Percentiles rank a stretch among this genome's conserved stretches.
Evolutionary conservation across 2,888 invertebrate species (phyloP).

Genomic region (Laothoe populi): DNA sequence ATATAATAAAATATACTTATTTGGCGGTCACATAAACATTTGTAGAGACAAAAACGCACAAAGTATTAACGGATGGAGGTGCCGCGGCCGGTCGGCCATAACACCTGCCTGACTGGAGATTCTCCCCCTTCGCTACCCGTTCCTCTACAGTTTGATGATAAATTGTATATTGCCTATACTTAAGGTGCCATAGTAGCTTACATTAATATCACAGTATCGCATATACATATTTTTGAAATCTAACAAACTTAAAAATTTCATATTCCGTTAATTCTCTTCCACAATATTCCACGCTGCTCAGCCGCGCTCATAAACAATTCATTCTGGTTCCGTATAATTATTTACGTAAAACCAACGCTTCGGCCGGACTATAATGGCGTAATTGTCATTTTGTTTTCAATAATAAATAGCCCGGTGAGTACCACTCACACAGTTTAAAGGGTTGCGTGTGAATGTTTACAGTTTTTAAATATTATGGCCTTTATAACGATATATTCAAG

Average conservation of each 20-base stretch:
- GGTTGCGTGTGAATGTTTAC: conserved; percentile 42
- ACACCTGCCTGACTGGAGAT: too few relatives aligned
- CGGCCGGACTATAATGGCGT: conserved; percentile 50
- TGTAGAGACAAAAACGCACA: too few relatives aligned
- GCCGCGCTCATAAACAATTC: conserved; percentile 60
- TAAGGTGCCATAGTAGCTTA: too few relatives aligned
- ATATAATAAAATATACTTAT: too few relatives aligned
- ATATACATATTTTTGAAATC: neutral
- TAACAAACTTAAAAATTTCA: neutral
- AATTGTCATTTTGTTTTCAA: conserved; percentile 57
- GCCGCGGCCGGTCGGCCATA: too few relatives aligned
- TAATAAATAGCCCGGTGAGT: conserved; percentile 58
- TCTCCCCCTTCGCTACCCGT: too few relatives aligned
- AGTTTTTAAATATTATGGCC: conserved; percentile 6
- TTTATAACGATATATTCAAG: neutral
- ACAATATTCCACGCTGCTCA: conserved; percentile 7
- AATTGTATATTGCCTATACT: too few relatives aligned
- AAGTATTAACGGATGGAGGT: too few relatives aligned
- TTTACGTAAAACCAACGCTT: conserved; percentile 59
- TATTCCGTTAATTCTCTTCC: neutral
- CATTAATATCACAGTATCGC: too few relatives aligned
- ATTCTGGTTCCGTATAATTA: conserved; percentile 64
- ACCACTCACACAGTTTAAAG: conserved; percentile 61
- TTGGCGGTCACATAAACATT: too few relatives aligned
- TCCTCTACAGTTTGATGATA: too few relatives aligned